A percentile compares a stretch with the other conserved stretches of the same genome.
Conservation (phyloP, 35 echinoderm and acorn worm species). For the Patiria miniata region DNA sequence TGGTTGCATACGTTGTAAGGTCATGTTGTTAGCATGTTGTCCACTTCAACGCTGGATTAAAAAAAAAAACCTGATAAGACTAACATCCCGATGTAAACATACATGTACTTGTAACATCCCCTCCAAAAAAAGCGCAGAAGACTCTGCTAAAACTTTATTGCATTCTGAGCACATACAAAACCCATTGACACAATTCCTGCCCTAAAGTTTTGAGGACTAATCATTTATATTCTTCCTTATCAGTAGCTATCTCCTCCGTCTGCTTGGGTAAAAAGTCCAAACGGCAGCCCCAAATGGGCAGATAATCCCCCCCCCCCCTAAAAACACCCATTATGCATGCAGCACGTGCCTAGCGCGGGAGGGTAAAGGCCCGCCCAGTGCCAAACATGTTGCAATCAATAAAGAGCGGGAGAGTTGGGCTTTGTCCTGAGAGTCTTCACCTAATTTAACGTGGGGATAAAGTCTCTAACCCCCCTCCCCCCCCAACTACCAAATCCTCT, state of each 20-base stretch:
- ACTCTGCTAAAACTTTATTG: no score
- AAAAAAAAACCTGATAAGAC: no score
- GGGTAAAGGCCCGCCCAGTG: neutral
- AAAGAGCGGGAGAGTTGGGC: neutral
- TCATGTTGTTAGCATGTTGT: no score
- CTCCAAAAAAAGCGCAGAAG: no score
- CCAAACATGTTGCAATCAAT: neutral
- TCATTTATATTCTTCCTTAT: conserved; percentile 2
- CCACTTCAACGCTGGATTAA: no score
- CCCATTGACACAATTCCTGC: no score
- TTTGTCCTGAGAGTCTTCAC: conserved; percentile 16
- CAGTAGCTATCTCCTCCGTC: neutral
- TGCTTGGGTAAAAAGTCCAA: conserved; percentile 9
- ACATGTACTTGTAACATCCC: no score
- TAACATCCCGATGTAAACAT: no score
- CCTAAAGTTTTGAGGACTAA: neutral
- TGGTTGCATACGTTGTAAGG: no score
- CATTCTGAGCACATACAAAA: no score
- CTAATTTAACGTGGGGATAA: conserved; percentile 18
- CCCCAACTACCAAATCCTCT: no score
- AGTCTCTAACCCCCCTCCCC: neutral
- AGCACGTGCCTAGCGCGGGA: conserved; percentile 28
- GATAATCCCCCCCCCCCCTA: neutral
- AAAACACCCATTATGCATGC: conserved; percentile 17
- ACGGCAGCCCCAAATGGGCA: neutral